A percentile compares a stretch with the other conserved stretches of the same genome.
phyloP scores from a whole-genome alignment of 2,888 invertebrate species.

The Pimpla rufipes region DNA sequence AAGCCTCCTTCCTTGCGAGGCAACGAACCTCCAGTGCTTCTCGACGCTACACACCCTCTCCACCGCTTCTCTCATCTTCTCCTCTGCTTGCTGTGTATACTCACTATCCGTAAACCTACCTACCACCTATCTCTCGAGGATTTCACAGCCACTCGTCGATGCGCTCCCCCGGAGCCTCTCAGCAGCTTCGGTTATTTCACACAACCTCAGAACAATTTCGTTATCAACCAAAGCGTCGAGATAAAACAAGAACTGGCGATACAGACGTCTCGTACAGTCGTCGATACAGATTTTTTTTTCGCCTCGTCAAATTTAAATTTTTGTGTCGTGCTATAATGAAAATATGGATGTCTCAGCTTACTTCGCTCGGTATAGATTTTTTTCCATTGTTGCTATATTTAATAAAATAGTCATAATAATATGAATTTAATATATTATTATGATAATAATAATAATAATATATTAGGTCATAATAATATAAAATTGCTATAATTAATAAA shows the following conservation, averaged over 20 bases:
- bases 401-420: too few relatives aligned
- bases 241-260: constrained; percentile 17
- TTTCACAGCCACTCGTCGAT: constrained; percentile 55
- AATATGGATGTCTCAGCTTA: too few relatives aligned
- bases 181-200: constrained; percentile 45
- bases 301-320: not conserved
- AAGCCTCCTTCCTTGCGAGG: constrained; percentile 69
- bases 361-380: not conserved
- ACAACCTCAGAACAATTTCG: constrained; percentile 33
- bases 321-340: too few relatives aligned
- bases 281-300: too few relatives aligned
- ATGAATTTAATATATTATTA: too few relatives aligned
- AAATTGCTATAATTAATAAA: too few relatives aligned
- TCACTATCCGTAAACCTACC: constrained; percentile 48
- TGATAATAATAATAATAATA: too few relatives aligned
- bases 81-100: constrained; percentile 41
- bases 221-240: not conserved
- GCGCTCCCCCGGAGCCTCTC: constrained; percentile 15
- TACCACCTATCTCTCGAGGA: constrained; percentile 46
- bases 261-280: not conserved
- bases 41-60: constrained; percentile 49
- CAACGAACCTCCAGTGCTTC: constrained; percentile 65
- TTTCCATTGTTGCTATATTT: too few relatives aligned
- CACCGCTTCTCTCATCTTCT: constrained; percentile 51
- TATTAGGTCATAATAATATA: too few relatives aligned